phyloP scores from a whole-genome alignment of 2,113 vertebrate species.

The Platichthys flesus region DNA sequence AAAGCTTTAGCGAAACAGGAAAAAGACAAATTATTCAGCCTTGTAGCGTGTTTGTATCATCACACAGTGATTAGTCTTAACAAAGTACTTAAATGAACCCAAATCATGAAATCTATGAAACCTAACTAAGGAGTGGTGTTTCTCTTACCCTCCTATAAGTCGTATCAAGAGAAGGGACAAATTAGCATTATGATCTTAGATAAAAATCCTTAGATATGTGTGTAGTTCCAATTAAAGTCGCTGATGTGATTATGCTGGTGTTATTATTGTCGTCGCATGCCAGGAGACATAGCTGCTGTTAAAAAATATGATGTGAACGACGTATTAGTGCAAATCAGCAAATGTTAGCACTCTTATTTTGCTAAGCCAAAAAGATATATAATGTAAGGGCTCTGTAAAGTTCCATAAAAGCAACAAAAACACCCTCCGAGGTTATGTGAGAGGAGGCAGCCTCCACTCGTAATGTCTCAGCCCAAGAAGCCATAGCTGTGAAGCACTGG shows the following conservation, averaged over 20 bases:
- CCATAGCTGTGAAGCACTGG: constrained; percentile 24
- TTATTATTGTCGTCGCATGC: no score
- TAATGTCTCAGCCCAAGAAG: constrained; percentile 31
- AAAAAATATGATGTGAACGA: neutral
- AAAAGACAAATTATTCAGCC: neutral
- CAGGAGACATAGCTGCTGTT: neutral
- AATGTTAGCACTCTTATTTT: no score
- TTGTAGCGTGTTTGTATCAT: neutral
- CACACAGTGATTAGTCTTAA: no score
- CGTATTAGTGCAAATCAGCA: neutral
- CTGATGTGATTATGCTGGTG: no score
- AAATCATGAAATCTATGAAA: no score
- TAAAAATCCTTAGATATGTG: no score
- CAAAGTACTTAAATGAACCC: no score
- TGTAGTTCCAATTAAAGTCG: no score
- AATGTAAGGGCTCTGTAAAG: neutral
- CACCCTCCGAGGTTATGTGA: neutral
- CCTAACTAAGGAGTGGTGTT: no score
- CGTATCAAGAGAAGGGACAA: no score
- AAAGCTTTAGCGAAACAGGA: neutral
- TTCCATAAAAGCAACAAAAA: constrained; percentile 10
- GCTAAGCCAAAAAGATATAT: neutral
- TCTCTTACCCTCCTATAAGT: no score
- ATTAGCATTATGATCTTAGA: no score
- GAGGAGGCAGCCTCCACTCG: constrained; percentile 4